Evolutionary conservation across 1,140 invertebrate species (phyloP).

Genomic region (Teleogryllus occipitalis): DNA sequence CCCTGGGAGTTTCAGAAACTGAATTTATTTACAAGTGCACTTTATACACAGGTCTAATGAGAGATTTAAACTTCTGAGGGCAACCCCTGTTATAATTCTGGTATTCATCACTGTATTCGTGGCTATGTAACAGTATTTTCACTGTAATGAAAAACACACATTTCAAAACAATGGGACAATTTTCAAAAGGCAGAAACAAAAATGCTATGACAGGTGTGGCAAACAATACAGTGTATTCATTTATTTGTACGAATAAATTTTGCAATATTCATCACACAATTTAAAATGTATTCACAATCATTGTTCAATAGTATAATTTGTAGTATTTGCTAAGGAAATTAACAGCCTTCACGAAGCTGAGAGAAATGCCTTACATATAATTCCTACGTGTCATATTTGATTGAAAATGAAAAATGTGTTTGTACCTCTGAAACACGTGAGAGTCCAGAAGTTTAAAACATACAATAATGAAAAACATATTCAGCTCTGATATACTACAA

Average conservation of each 20-base stretch:
- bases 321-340: too few species aligned
- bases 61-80: neutral
- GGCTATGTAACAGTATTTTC: constrained; percentile 1
- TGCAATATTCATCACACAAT: too few species aligned
- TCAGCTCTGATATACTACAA: too few species aligned
- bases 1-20: neutral
- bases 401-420: too few species aligned
- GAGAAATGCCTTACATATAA: too few species aligned
- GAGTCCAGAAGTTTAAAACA: too few species aligned
- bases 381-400: too few species aligned
- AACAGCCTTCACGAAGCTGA: too few species aligned
- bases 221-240: neutral
- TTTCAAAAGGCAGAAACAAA: neutral
- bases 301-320: too few species aligned
- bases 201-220: neutral
- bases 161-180: neutral
- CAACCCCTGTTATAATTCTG: neutral
- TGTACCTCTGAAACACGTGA: too few species aligned
- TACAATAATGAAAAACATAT: too few species aligned
- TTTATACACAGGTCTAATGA: neutral
- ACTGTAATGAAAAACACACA: constrained; percentile 1
- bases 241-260: neutral
- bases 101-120: constrained; percentile 4
- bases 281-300: too few species aligned
- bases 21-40: constrained; percentile 5